These are phyloP conservation scores for Galago senegalensis DNA, from an alignment of 2,797 vertebrate genomes.

Conservation along the genomic window DNA sequence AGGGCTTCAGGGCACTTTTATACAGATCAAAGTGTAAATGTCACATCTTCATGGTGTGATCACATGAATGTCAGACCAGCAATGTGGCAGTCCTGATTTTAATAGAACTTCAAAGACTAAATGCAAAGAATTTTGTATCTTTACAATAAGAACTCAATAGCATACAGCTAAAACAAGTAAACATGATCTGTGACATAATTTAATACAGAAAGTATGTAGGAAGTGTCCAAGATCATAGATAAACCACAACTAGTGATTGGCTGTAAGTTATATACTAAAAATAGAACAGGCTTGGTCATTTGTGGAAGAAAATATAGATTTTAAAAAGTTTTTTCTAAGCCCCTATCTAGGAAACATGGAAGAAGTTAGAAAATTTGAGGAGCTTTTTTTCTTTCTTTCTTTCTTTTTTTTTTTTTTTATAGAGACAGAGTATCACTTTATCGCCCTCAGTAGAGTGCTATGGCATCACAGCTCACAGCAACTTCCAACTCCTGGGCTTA, in stretches of 20 bases:
- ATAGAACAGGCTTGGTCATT: conserved; percentile 19
- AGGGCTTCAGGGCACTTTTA: not conserved
- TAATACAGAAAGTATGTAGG: conserved; percentile 9
- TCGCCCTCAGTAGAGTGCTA: too few relatives aligned
- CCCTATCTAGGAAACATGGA: conserved; percentile 3
- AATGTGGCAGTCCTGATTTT: not conserved
- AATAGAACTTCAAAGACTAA: conserved; percentile 12
- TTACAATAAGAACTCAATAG: not conserved
- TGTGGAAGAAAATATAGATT: conserved; percentile 22
- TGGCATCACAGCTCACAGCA: too few relatives aligned
- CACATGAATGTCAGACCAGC: not conserved
- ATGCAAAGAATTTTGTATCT: not conserved
- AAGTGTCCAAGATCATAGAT: conserved; percentile 35
- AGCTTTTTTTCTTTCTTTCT: conserved; percentile 19
- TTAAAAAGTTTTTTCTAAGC: conserved; percentile 14
- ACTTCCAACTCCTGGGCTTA: too few relatives aligned
- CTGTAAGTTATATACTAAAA: conserved; percentile 60
- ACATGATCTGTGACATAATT: conserved; percentile 42
- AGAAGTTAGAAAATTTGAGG: conserved; percentile 43
- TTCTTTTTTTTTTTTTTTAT: not conserved
- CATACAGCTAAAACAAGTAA: conserved; percentile 43
- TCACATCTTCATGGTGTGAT: not conserved
- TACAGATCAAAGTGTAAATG: not conserved
- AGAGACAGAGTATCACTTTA: too few relatives aligned
- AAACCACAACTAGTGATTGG: conserved; percentile 35